These are phyloP conservation scores for Coranthus polyacanthus DNA, from an alignment of 2,797 vertebrate species.

Conservation along the genomic window DNA sequence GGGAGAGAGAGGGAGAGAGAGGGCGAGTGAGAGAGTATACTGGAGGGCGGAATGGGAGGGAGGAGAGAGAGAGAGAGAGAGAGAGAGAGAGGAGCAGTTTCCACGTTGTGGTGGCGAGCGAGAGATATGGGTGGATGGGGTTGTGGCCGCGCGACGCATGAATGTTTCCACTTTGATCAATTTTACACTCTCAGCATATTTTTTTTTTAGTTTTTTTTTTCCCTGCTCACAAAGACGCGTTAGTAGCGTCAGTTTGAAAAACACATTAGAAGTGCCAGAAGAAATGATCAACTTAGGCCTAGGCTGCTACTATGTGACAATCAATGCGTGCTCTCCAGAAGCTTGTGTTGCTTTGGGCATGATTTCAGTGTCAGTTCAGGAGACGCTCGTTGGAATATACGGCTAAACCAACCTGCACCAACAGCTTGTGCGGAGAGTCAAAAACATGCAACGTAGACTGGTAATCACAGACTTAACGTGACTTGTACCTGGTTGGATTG, in stretches of 20 bases:
- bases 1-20: conserved; percentile 39
- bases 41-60: too few species aligned
- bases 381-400: too few species aligned
- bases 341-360: too few species aligned
- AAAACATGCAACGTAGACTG: too few species aligned
- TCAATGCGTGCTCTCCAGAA: background rate
- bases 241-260: conserved; percentile 39
- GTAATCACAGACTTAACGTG: too few species aligned
- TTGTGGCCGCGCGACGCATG: conserved; percentile 31
- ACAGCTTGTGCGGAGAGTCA: too few species aligned
- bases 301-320: background rate
- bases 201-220: too few species aligned
- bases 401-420: too few species aligned
- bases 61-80: conserved; percentile 7
- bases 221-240: conserved; percentile 84
- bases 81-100: conserved; percentile 58
- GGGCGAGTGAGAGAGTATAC: conserved; percentile 11
- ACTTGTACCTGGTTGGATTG: too few species aligned
- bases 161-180: conserved; percentile 77
- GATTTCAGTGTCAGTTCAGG: background rate
- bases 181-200: conserved; percentile 84
- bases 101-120: conserved; percentile 51
- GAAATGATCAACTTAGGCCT: conserved; percentile 9
- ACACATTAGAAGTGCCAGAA: conserved; percentile 11
- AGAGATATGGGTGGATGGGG: conserved; percentile 41